These are phyloP conservation scores for Mactromeris polynyma DNA, from an alignment of 2,888 invertebrate genomes.

Conservation along the genomic window DNA sequence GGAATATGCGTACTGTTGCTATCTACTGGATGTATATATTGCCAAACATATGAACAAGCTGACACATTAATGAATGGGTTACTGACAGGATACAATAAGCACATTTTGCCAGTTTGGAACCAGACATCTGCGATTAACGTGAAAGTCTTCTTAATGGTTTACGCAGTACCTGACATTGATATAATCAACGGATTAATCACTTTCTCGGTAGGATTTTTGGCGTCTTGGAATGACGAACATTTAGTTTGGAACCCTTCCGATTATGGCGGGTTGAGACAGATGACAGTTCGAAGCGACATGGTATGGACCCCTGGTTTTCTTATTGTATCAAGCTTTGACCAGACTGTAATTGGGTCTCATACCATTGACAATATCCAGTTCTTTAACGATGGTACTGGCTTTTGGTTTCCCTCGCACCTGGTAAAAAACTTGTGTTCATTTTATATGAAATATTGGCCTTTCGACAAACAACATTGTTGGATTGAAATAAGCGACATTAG, in stretches of 20 bases:
- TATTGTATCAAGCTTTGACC: not conserved
- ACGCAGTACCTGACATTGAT: constrained; percentile 63
- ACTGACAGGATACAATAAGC: constrained; percentile 42
- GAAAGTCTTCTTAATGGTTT: constrained; percentile 28
- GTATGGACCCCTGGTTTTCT: constrained; percentile 60
- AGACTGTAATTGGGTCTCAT: not conserved
- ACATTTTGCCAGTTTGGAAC: constrained; percentile 50
- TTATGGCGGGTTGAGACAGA: constrained; percentile 21
- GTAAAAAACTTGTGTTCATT: not conserved
- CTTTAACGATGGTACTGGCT: not conserved
- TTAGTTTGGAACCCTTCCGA: constrained; percentile 44
- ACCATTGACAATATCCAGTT: not conserved
- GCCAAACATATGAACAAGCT: not conserved
- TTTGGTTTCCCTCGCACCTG: not conserved
- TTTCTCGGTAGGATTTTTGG: constrained; percentile 47
- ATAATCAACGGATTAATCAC: constrained; percentile 60
- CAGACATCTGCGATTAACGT: constrained; percentile 29
- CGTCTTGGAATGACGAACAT: constrained; percentile 58
- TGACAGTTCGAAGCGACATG: constrained; percentile 32
- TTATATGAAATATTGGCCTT: not conserved
- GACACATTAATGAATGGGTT: constrained; percentile 5
- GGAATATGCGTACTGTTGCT: not conserved
- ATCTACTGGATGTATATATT: not conserved
- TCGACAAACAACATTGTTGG: not conserved
- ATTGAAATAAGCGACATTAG: not conserved